Percentiles rank a stretch among this genome's conserved stretches.
Conservation (phyloP, 1,140 invertebrate genomes). For the Zaprionus ornatus region DNA sequence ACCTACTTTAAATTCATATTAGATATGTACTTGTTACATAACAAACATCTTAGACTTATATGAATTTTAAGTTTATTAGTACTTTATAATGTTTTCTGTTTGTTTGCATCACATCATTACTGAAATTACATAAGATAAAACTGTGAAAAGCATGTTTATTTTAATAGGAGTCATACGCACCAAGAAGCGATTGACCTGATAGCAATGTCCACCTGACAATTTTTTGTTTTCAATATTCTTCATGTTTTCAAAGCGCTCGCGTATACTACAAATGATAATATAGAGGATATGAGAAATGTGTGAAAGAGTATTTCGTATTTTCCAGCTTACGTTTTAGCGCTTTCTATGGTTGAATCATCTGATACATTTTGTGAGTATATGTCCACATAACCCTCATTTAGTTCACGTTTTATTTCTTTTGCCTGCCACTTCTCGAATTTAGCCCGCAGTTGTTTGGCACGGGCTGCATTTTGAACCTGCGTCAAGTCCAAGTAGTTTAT, state of each 20-base stretch:
- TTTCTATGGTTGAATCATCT: slow-evolving; percentile 89
- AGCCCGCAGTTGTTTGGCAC: slow-evolving; percentile 93
- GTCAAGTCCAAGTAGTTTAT: neutral
- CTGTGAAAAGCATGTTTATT: neutral
- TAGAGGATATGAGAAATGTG: neutral
- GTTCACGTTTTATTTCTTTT: slow-evolving; percentile 87
- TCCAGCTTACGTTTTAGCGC: slow-evolving; percentile 86
- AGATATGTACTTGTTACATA: neutral
- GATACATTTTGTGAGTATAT: slow-evolving; percentile 85
- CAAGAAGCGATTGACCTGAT: slow-evolving; percentile 94
- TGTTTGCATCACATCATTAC: neutral
- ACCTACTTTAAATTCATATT: neutral
- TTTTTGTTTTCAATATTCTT: slow-evolving; percentile 84
- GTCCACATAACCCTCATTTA: slow-evolving; percentile 72
- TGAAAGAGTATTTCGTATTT: neutral
- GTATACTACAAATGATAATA: slow-evolving; percentile 85
- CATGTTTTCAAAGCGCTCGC: slow-evolving; percentile 93
- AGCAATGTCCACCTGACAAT: slow-evolving; percentile 85
- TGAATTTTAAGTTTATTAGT: neutral
- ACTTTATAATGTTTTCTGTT: neutral
- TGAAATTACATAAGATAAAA: slow-evolving; percentile 14
- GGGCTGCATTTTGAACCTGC: slow-evolving; percentile 90
- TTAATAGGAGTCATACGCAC: slow-evolving; percentile 86
- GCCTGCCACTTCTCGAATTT: slow-evolving; percentile 97
- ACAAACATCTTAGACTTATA: neutral